These are phyloP conservation scores for Spodoptera litura DNA, from an alignment of 1,140 invertebrate species.

Conservation along the genomic window DNA sequence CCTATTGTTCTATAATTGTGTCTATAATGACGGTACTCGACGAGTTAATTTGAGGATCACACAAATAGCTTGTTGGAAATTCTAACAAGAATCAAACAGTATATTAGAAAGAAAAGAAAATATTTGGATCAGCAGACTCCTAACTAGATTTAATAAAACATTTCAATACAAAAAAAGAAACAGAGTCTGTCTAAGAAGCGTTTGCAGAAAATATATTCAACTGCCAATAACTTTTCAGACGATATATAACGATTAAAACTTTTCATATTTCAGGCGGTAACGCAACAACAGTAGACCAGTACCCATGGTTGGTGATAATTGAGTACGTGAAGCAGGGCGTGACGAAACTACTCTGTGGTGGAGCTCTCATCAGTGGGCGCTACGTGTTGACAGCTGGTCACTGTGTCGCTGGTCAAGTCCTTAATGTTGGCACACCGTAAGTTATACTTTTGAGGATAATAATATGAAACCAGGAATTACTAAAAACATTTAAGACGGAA, in stretches of 20 bases:
- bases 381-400: constrained; percentile 90
- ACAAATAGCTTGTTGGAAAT: too few relatives aligned
- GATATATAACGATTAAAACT: too few relatives aligned
- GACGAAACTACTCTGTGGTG: constrained; percentile 84
- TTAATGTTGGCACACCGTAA: constrained; percentile 60
- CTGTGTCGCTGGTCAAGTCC: constrained; percentile 81
- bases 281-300: constrained; percentile 63
- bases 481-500: too few relatives aligned
- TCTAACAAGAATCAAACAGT: too few relatives aligned
- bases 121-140: not conserved
- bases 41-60: too few relatives aligned
- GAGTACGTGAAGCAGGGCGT: constrained; percentile 58
- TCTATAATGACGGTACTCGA: too few relatives aligned
- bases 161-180: too few relatives aligned
- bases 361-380: constrained; percentile 85
- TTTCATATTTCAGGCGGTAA: constrained; percentile 59
- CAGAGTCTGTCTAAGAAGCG: too few relatives aligned
- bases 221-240: too few relatives aligned
- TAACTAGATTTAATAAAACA: not conserved
- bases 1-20: too few relatives aligned
- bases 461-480: not conserved
- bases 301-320: constrained; percentile 71
- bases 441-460: constrained; percentile 38
- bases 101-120: too few relatives aligned
- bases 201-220: too few relatives aligned